These are phyloP conservation scores for Acleris laterana DNA, from an alignment of 2,888 invertebrate species.

Conservation along the genomic window DNA sequence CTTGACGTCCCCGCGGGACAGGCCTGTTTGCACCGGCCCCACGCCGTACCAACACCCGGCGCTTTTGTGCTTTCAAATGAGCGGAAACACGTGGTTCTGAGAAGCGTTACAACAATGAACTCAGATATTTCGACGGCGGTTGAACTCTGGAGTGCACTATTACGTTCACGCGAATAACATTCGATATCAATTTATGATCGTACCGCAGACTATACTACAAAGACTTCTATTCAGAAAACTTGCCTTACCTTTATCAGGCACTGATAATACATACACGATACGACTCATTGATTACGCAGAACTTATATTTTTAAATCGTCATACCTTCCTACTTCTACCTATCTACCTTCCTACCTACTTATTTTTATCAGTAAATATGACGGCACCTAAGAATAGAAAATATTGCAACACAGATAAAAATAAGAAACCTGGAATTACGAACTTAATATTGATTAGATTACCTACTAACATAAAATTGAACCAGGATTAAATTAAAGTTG, in stretches of 20 bases:
- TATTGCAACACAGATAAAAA: no score
- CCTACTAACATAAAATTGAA: no score
- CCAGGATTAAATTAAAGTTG: no score
- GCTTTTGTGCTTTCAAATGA: conserved; percentile 27
- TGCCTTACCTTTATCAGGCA: conserved; percentile 42
- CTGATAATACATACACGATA: conserved; percentile 54
- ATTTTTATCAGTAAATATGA: no score
- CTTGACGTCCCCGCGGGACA: conserved; percentile 54
- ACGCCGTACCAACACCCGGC: neutral
- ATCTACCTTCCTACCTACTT: neutral
- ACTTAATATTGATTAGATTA: no score
- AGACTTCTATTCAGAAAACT: conserved; percentile 59
- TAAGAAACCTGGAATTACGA: no score
- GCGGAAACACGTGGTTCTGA: conserved; percentile 14
- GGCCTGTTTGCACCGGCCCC: conserved; percentile 40
- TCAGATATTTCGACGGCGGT: conserved; percentile 9
- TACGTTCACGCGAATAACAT: conserved; percentile 16
- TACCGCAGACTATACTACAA: conserved; percentile 52
- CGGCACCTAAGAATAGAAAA: no score
- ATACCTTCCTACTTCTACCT: conserved; percentile 3
- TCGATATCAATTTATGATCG: conserved; percentile 35
- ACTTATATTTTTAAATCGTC: conserved; percentile 42
- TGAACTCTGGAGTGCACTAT: conserved; percentile 13
- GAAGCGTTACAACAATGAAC: conserved; percentile 18
- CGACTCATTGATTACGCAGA: conserved; percentile 63